A percentile compares a stretch with the other conserved stretches of the same genome.
Conservation (phyloP, 1,140 invertebrate genomes). For the Diabrotica undecimpunctata region DNA sequence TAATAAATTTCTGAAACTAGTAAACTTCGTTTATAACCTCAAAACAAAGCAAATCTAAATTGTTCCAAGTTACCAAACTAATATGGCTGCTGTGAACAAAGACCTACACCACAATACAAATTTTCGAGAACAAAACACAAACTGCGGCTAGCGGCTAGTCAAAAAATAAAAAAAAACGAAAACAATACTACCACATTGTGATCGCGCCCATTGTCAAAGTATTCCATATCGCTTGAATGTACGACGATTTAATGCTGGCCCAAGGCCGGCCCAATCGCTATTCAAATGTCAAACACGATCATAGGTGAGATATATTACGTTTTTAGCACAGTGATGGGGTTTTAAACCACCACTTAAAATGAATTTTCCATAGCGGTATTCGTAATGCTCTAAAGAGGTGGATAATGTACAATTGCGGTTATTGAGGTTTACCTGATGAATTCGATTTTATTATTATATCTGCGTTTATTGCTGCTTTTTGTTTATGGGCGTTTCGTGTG, state of each 20-base stretch:
- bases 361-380: conserved; percentile 3
- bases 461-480: too few relatives aligned
- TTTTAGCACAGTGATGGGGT: conserved; percentile 15
- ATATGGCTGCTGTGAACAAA: conserved; percentile 11
- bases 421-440: conserved; percentile 1
- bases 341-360: conserved; percentile 14
- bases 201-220: conserved; percentile 16
- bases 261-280: conserved; percentile 15
- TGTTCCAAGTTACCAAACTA: conserved; percentile 8
- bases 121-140: conserved; percentile 18
- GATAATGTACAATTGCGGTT: neutral
- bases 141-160: neutral
- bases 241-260: conserved; percentile 14
- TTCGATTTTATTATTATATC: neutral
- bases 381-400: conserved; percentile 1
- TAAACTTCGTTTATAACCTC: neutral
- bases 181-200: conserved; percentile 18
- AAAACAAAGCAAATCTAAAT: neutral
- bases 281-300: conserved; percentile 23
- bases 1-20: too few relatives aligned
- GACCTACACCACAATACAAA: conserved; percentile 7
- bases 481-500: too few relatives aligned
- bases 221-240: conserved; percentile 21
- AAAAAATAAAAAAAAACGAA: conserved; percentile 10
- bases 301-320: conserved; percentile 19